A percentile compares a stretch with the other conserved stretches of the same genome.
These are phyloP conservation scores for Calidris pugnax DNA, from an alignment of 2,113 vertebrate genomes.

Conservation along the genomic window DNA sequence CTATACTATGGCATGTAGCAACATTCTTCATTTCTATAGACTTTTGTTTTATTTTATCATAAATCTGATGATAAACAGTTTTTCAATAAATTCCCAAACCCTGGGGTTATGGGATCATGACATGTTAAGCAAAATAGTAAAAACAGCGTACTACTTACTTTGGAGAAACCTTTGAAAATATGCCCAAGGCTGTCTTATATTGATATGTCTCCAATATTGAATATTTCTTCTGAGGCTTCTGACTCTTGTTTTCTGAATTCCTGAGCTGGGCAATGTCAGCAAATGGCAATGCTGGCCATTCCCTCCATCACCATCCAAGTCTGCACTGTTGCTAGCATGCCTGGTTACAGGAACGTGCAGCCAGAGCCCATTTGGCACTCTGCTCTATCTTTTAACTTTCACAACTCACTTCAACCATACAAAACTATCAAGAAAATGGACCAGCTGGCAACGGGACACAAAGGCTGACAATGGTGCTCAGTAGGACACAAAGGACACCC, in stretches of 20 bases:
- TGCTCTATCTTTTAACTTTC: background rate
- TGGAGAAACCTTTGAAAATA: background rate
- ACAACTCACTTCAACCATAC: background rate
- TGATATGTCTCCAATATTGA: background rate
- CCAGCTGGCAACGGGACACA: background rate
- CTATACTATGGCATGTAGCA: background rate
- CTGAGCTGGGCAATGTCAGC: background rate
- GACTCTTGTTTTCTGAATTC: background rate
- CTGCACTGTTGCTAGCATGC: fast-evolving
- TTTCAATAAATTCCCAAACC: background rate
- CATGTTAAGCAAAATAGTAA: background rate
- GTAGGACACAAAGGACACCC: background rate
- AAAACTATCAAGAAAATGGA: background rate
- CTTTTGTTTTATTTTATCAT: background rate
- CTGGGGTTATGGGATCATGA: background rate
- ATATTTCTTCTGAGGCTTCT: background rate
- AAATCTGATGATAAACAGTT: background rate
- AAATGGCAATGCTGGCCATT: background rate
- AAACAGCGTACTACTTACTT: background rate
- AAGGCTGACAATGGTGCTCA: background rate
- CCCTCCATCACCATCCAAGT: fast-evolving
- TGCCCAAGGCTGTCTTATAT: background rate
- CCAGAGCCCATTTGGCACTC: background rate
- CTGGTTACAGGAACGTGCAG: background rate
- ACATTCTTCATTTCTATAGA: background rate